Evolutionary conservation across 2,113 vertebrate genomes (phyloP).

Genomic region (Cichladusa arquata): DNA sequence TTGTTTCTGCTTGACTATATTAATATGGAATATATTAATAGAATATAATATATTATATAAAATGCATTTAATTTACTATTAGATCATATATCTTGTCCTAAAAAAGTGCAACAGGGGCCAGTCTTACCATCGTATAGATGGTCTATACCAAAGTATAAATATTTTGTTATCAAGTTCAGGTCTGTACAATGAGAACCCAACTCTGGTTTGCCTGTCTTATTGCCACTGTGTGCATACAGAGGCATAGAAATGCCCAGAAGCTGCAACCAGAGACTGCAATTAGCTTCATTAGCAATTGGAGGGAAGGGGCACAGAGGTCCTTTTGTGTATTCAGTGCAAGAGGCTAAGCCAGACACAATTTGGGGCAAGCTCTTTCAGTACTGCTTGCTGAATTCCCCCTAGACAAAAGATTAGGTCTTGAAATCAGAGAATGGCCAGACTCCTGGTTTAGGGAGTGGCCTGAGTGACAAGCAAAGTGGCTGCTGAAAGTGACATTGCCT

Average conservation of each 20-base stretch:
- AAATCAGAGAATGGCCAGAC: background rate
- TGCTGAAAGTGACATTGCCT: slow-evolving; percentile 8
- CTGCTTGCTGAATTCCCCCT: background rate
- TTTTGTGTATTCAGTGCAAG: slow-evolving; percentile 3
- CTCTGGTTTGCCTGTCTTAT: background rate
- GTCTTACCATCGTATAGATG: background rate
- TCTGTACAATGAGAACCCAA: background rate
- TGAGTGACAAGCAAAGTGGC: background rate
- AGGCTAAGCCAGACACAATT: background rate
- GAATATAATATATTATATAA: background rate
- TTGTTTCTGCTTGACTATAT: background rate
- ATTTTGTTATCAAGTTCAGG: background rate
- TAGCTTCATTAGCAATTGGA: background rate
- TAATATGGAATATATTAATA: background rate
- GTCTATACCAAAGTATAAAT: background rate
- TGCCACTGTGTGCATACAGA: background rate
- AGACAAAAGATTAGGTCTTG: background rate
- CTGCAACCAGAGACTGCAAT: background rate
- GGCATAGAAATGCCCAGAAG: background rate
- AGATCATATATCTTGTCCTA: background rate
- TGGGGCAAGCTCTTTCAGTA: background rate
- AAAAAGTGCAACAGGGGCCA: background rate
- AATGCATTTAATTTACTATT: background rate
- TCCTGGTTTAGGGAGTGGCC: background rate
- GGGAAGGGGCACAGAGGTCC: background rate